A percentile compares a stretch with the other conserved stretches of the same genome.
phyloP scores from a whole-genome alignment of 2,113 vertebrate genomes.

The Galbula dea region DNA sequence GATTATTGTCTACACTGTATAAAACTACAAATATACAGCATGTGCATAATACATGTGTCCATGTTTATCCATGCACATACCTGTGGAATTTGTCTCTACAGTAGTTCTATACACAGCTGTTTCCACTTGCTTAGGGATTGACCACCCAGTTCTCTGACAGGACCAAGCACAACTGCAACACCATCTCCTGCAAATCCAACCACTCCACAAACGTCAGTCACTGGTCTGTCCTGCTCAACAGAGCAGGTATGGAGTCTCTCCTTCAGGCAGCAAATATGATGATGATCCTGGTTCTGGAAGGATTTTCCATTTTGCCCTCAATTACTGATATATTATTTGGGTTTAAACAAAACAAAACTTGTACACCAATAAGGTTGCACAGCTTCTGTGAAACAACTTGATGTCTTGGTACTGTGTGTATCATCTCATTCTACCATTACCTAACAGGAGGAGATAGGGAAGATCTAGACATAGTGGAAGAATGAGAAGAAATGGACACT shows the following conservation, averaged over 20 bases:
- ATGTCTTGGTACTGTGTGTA: background rate
- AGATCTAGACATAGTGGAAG: background rate
- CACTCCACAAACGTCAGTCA: accelerated
- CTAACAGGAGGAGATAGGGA: background rate
- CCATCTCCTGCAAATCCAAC: background rate
- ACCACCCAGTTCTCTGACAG: background rate
- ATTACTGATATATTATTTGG: background rate
- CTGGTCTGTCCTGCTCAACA: background rate
- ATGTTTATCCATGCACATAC: background rate
- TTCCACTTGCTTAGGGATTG: background rate
- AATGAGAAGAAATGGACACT: background rate
- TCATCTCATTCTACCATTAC: background rate
- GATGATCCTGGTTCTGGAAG: background rate
- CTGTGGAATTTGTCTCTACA: background rate
- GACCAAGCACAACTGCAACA: background rate
- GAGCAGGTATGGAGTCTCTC: background rate
- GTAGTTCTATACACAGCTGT: background rate
- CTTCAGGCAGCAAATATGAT: background rate
- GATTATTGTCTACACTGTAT: background rate
- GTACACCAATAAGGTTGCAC: background rate
- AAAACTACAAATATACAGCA: background rate
- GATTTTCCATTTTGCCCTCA: background rate
- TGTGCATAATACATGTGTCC: background rate
- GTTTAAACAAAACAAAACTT: background rate
- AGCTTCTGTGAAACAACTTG: background rate